Evolutionary conservation across 1,140 invertebrate genomes (phyloP).

Genomic region (Chlorops oryzae): DNA sequence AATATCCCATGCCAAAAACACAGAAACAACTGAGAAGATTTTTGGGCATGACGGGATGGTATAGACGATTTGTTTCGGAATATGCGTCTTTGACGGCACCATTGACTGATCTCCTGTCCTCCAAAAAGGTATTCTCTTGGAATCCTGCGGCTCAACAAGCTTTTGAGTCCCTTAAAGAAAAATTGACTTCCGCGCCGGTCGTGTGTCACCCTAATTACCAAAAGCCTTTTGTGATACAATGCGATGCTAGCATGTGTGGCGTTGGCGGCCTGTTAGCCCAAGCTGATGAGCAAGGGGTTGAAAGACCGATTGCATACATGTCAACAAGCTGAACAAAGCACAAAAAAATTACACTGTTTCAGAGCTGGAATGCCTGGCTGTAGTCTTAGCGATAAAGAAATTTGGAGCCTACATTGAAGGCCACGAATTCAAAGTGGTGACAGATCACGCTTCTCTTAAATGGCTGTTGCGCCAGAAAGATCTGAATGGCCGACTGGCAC

Average conservation of each 20-base stretch:
- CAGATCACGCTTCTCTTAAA: constrained; percentile 27
- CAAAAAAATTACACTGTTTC: constrained; percentile 15
- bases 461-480: constrained; percentile 46
- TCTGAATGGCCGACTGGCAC: constrained; percentile 26
- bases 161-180: constrained; percentile 2
- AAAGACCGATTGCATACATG: constrained; percentile 34
- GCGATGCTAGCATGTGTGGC: constrained; percentile 20
- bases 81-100: constrained; percentile 1
- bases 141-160: background rate
- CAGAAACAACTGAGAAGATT: constrained; percentile 7
- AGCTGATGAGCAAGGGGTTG: constrained; percentile 8
- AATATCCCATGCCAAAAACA: constrained; percentile 9
- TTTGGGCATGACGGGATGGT: background rate
- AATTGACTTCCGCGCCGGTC: constrained; percentile 14
- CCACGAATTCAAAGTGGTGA: constrained; percentile 42
- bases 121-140: constrained; percentile 7
- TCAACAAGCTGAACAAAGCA: constrained; percentile 17
- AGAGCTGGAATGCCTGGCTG: constrained; percentile 13
- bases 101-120: constrained; percentile 7
- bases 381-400: constrained; percentile 19
- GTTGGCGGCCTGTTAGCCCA: constrained; percentile 21
- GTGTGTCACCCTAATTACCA: constrained; percentile 17
- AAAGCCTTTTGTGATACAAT: constrained; percentile 16
- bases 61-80: constrained; percentile 7
- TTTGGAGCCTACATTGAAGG: constrained; percentile 47